Conservation (phyloP, 2,797 vertebrate genomes). For the Falco concolor region DNA sequence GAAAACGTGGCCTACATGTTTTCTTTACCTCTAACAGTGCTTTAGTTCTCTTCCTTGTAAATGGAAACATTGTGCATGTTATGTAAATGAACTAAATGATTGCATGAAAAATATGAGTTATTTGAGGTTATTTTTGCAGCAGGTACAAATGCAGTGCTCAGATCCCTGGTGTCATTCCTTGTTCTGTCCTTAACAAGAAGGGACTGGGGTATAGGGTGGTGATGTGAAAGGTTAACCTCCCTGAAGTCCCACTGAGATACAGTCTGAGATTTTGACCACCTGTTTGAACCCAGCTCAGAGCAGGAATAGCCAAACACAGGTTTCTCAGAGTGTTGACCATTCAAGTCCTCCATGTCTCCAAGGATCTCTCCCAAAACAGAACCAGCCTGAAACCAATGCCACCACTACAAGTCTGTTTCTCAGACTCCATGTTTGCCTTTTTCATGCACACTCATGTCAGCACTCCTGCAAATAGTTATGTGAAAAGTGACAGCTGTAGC, state of each 20-base stretch:
- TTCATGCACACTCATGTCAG: neutral
- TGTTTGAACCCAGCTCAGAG: neutral
- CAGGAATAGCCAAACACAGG: neutral
- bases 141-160: neutral
- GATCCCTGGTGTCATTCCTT: neutral
- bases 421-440: neutral
- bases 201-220: neutral
- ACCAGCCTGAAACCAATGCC: neutral
- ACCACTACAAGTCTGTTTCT: neutral
- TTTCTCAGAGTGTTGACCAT: neutral
- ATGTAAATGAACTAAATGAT: neutral
- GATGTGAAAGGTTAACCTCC: neutral
- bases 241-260: neutral
- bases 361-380: neutral
- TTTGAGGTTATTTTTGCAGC: neutral
- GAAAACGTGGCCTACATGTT: neutral
- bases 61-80: neutral
- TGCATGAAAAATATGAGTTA: neutral
- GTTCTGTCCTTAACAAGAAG: neutral
- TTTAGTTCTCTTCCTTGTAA: neutral
- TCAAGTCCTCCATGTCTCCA: neutral
- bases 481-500: neutral
- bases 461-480: neutral
- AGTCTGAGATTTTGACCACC: neutral
- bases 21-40: neutral